A percentile compares a stretch with the other conserved stretches of the same genome.
These are phyloP conservation scores for Drosophila subobscura DNA, from an alignment of 1,140 invertebrate species.

Conservation along the genomic window DNA sequence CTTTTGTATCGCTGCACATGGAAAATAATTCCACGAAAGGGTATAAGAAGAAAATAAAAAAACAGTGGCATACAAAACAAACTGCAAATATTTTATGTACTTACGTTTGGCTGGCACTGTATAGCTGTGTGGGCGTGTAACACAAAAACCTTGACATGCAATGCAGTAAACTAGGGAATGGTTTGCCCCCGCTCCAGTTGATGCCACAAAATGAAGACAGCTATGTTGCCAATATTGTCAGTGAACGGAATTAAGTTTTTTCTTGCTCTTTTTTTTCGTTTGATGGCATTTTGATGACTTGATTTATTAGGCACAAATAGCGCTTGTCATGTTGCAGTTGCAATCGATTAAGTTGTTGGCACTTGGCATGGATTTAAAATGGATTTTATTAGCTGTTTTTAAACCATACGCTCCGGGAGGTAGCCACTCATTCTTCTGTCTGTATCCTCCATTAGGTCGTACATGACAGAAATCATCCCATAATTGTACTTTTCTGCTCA, in stretches of 20 bases:
- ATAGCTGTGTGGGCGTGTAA: not conserved
- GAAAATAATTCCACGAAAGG: no score
- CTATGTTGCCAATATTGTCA: slow-evolving; percentile 44
- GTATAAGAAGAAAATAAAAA: slow-evolving; percentile 40
- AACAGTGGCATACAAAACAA: slow-evolving; percentile 51
- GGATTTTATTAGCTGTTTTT: not conserved
- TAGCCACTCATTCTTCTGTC: slow-evolving; percentile 7
- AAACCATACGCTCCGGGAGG: not conserved
- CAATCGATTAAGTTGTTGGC: slow-evolving; percentile 26
- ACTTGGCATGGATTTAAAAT: not conserved
- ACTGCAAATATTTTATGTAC: slow-evolving; percentile 49
- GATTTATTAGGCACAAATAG: slow-evolving; percentile 36
- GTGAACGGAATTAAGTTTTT: slow-evolving; percentile 32
- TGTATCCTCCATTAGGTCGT: slow-evolving; percentile 29
- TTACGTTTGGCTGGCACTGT: not conserved
- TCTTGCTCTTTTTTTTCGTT: not conserved
- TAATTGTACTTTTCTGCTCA: slow-evolving; percentile 12
- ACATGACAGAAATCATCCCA: slow-evolving; percentile 33
- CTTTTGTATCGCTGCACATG: no score
- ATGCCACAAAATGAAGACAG: slow-evolving; percentile 35
- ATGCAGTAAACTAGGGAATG: slow-evolving; percentile 19
- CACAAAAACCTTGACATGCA: slow-evolving; percentile 67
- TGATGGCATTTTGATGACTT: slow-evolving; percentile 27
- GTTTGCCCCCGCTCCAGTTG: slow-evolving; percentile 6
- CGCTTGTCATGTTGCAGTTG: slow-evolving; percentile 1